Evolutionary conservation across 35 echinoderm and acorn worm species (phyloP).

Genomic region (Holothuria glaberrima): DNA sequence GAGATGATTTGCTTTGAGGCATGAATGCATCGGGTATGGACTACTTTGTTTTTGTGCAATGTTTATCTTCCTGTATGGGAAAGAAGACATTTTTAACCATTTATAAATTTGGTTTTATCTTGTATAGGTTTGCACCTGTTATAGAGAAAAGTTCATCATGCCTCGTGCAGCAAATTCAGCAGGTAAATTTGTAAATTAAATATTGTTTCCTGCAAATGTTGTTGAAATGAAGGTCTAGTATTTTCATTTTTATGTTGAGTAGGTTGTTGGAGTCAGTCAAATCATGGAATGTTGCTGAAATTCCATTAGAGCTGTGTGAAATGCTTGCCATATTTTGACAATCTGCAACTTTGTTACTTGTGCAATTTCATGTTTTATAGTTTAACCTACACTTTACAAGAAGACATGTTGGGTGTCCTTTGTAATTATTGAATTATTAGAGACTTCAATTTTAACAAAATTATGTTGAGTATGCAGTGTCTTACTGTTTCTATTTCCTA

Average conservation of each 20-base stretch:
- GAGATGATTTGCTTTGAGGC: too few relatives aligned
- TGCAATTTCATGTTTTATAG: too few relatives aligned
- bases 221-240: not conserved
- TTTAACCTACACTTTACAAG: not conserved
- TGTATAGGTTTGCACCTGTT: not conserved
- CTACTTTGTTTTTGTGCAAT: too few relatives aligned
- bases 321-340: not conserved
- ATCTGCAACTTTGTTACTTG: too few relatives aligned
- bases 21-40: too few relatives aligned
- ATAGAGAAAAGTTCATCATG: not conserved
- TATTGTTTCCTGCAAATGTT: not conserved
- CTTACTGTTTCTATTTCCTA: not conserved
- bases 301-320: not conserved
- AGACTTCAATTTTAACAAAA: too few relatives aligned
- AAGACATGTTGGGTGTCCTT: not conserved
- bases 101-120: too few relatives aligned
- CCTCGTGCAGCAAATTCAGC: conserved; percentile 34
- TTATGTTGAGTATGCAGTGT: too few relatives aligned
- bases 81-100: too few relatives aligned
- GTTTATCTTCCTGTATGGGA: too few relatives aligned
- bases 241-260: not conserved
- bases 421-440: not conserved
- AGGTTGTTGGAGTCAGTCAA: too few relatives aligned
- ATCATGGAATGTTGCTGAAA: too few relatives aligned
- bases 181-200: not conserved